phyloP scores from a whole-genome alignment of 2,113 vertebrate species.

The Paramormyrops kingsleyae region DNA sequence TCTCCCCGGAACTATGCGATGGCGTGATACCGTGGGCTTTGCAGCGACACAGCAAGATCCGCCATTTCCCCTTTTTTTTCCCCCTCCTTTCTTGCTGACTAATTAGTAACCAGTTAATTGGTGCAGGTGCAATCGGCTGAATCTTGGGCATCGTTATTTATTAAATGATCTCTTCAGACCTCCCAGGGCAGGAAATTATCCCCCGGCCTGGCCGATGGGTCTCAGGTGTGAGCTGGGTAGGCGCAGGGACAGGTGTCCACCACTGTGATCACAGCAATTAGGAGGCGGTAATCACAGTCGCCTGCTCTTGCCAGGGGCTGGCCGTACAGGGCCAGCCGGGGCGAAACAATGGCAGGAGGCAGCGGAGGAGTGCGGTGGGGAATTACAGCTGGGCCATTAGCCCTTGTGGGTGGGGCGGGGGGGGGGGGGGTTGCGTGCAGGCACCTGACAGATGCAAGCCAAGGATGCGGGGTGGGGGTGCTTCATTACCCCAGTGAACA shows the following conservation, averaged over 20 bases:
- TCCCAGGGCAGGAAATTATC: constrained; percentile 80
- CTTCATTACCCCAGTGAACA: constrained; percentile 84
- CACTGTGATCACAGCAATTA: constrained; percentile 89
- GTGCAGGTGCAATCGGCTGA: constrained; percentile 54
- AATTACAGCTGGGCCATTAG: constrained; percentile 84
- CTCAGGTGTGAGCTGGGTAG: constrained; percentile 87
- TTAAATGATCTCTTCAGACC: constrained; percentile 57
- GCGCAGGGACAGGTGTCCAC: constrained; percentile 82
- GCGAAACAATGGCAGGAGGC: constrained; percentile 54
- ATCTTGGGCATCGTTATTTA: constrained; percentile 54
- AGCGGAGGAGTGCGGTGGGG: constrained; percentile 70
- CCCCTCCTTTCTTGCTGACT: constrained; percentile 33
- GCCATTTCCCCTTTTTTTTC: background rate
- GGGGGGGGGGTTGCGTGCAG: constrained; percentile 72
- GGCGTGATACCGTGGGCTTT: background rate
- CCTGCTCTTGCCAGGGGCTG: constrained; percentile 64
- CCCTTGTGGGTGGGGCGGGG: constrained; percentile 48
- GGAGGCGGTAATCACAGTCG: constrained; percentile 77
- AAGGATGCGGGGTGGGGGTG: constrained; percentile 73
- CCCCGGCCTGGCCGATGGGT: constrained; percentile 70
- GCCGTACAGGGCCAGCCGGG: constrained; percentile 80
- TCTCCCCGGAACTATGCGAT: background rate
- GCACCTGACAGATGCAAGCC: constrained; percentile 88
- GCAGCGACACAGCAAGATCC: background rate
- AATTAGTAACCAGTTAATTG: constrained; percentile 65